phyloP scores from a whole-genome alignment of 2,113 vertebrate genomes.

The Syngnathus scovelli region DNA sequence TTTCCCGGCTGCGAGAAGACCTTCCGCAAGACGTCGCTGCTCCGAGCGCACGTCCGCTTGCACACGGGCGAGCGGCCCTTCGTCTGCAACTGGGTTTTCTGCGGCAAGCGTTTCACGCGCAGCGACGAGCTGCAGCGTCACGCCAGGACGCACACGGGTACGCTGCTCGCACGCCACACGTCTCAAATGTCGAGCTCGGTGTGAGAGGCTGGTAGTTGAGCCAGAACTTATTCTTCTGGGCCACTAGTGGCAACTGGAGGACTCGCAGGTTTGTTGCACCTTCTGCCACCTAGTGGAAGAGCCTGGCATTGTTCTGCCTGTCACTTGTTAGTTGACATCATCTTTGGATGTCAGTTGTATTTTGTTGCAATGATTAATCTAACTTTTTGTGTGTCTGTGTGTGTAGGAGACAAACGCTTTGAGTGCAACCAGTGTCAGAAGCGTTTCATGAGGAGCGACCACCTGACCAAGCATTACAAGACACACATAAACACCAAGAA shows the following conservation, averaged over 20 bases:
- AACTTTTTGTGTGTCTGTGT: not conserved
- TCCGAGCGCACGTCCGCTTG: constrained; percentile 89
- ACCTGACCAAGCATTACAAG: constrained; percentile 98
- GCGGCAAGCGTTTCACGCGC: constrained; percentile 92
- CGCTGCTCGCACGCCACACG: not conserved
- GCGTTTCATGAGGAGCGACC: constrained; percentile 96
- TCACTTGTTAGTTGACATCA: too few relatives aligned
- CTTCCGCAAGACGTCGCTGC: constrained; percentile 91
- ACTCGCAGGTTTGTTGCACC: too few relatives aligned
- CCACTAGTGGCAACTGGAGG: too few relatives aligned
- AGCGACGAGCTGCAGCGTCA: constrained; percentile 93
- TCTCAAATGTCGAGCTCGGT: too few relatives aligned
- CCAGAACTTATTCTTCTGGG: too few relatives aligned
- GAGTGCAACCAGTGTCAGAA: constrained; percentile 97
- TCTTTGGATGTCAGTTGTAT: too few relatives aligned
- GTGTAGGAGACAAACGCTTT: constrained; percentile 93
- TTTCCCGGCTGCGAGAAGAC: constrained; percentile 91
- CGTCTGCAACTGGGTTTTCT: constrained; percentile 94
- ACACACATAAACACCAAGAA: constrained; percentile 98
- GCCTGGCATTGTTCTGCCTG: too few relatives aligned
- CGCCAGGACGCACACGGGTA: constrained; percentile 93
- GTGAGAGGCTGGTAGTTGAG: too few relatives aligned
- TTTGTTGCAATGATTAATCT: too few relatives aligned
- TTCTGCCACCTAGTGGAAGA: too few relatives aligned
- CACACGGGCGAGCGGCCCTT: constrained; percentile 94